Percentiles rank a stretch among this genome's conserved stretches.
Conservation (phyloP, 2,113 vertebrate genomes). For the Zosterops borbonicus region DNA sequence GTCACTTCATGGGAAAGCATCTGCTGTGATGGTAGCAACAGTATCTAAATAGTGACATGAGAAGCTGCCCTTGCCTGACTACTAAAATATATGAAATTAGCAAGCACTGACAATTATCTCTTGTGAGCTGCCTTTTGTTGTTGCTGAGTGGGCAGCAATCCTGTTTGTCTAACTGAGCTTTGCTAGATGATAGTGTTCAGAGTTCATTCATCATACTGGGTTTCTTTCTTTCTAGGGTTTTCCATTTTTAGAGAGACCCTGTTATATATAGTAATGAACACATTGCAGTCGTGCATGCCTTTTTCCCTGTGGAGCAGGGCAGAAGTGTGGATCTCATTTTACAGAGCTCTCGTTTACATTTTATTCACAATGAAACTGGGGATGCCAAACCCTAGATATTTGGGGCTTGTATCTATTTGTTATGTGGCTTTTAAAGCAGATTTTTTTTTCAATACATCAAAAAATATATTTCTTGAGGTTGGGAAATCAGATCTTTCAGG, state of each 20-base stretch:
- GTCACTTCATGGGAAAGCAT: not conserved
- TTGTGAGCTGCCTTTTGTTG: not conserved
- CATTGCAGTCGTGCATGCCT: not conserved
- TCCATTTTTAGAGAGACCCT: not conserved
- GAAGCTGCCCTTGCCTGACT: not conserved
- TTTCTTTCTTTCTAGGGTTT: constrained; percentile 26
- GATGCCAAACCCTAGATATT: not conserved
- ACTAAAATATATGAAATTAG: not conserved
- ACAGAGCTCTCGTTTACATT: not conserved
- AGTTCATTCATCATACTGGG: not conserved
- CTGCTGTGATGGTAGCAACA: not conserved
- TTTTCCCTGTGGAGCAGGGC: not conserved
- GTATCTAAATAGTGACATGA: not conserved
- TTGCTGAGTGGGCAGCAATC: not conserved
- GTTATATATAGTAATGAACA: not conserved
- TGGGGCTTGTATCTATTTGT: not conserved
- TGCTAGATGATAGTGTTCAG: not conserved
- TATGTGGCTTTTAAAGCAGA: not conserved
- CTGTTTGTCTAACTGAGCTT: not conserved
- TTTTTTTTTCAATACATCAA: not conserved
- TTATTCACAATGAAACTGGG: not conserved
- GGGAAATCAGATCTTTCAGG: not conserved
- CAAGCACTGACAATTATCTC: not conserved
- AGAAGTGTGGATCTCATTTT: not conserved
- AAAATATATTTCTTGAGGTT: not conserved